A percentile compares a stretch with the other conserved stretches of the same genome.
These are phyloP conservation scores for Dromaius novaehollandiae DNA, from an alignment of 2,113 vertebrate species.

Conservation along the genomic window DNA sequence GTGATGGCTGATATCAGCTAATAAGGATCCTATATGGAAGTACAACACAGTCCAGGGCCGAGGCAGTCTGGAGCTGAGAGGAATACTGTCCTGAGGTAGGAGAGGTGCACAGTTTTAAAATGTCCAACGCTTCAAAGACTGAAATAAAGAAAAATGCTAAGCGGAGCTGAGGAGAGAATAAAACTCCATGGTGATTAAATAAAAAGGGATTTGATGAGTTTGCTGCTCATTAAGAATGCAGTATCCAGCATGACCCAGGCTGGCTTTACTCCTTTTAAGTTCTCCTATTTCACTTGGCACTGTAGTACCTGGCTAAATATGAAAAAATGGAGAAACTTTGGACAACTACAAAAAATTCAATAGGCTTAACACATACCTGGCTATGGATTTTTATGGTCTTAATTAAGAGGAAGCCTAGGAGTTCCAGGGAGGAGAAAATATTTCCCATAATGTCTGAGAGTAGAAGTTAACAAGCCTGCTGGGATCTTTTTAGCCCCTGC, in stretches of 20 bases:
- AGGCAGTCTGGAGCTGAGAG: not conserved
- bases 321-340: constrained; percentile 1
- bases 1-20: not conserved
- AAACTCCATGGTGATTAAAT: not conserved
- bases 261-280: not conserved
- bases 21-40: not conserved
- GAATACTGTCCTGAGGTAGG: not conserved
- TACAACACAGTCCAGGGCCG: not conserved
- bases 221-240: not conserved
- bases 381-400: constrained; percentile 65
- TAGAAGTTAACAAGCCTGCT: constrained; percentile 83
- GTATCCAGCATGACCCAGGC: not conserved
- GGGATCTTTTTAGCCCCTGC: constrained; percentile 80
- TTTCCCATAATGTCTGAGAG: constrained; percentile 77
- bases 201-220: not conserved
- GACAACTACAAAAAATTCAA: constrained; percentile 40
- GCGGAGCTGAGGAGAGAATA: not conserved
- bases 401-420: constrained; percentile 74
- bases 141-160: not conserved
- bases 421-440: constrained; percentile 73
- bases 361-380: constrained; percentile 47
- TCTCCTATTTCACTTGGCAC: not conserved
- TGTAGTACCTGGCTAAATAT: constrained; percentile 1
- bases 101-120: not conserved
- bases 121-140: not conserved